Evolutionary conservation across 2,888 invertebrate species (phyloP), one percentile per base, ranked within the genome.

Genomic region (Hyalella azteca): DNA sequence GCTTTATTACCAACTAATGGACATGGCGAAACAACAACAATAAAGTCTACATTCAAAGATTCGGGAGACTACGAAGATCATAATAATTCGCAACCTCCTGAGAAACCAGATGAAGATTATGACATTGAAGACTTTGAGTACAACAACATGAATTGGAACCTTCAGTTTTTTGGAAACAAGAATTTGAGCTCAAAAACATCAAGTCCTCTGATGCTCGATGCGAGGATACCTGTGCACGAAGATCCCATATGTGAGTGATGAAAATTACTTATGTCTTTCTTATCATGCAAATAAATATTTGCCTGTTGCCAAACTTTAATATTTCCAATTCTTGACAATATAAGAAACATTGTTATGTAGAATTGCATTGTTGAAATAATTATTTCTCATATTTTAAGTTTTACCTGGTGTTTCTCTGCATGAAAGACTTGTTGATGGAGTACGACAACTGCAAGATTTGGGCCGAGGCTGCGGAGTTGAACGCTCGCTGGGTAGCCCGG

Each of bases 191-290:
- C 9, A 4, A 75, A 41, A 45, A 75, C 75, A 22, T 32, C 75
- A n/a, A 29, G 41, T n/a, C 75, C 75, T 75, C 26, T 75, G 19
- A 11, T 75, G 19, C 36, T 75, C 13, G 75, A 75, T 39, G 75
- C 75, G 2, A 75, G 75, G 36, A 41, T 48, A 13, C 40, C 45
- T 75, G 75, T 75, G 75, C 75, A 75, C 40, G 75, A 75, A 29
- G 75, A 75, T 26, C 75, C 75, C 5, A 45, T 75, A n/a, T 75
- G 75, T 75, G 26, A 75, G 75, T 45, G 45, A 4, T 22, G 7
- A 1, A 3, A 54, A 11, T 54, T 54, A 29, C 29, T n/a, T 54
- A 54, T 3, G 26, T 13, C 22, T 26, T 54, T 54, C 50, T 13
- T 13, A 45, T n/a, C n/a, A n/a, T n/a, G n/a, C n/a, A n/a, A n/a